Evolutionary conservation across 2,113 vertebrate genomes (phyloP).

Genomic region (Myrmecobius fasciatus): DNA sequence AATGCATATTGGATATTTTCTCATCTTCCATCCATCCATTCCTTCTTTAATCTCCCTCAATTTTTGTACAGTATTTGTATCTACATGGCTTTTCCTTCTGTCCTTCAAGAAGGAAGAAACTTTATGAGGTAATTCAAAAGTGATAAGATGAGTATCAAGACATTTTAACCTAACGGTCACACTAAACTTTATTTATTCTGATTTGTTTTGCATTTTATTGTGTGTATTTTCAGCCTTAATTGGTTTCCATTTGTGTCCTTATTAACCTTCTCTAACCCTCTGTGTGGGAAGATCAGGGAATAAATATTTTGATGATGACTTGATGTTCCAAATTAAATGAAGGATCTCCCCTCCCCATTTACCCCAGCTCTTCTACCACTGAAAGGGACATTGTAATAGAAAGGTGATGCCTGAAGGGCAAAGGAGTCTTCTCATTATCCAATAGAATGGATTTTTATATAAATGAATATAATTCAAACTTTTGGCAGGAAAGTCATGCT

Average conservation of each 20-base stretch:
- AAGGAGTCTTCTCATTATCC: conserved; percentile 1
- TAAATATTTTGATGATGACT: conserved; percentile 74
- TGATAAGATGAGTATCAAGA: conserved; percentile 43
- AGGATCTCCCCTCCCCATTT: conserved; percentile 64
- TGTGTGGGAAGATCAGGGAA: conserved; percentile 64
- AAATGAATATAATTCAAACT: conserved; percentile 39
- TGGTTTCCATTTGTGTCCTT: conserved; percentile 64
- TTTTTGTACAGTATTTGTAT: background rate
- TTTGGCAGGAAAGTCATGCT: background rate
- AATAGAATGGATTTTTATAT: conserved; percentile 35
- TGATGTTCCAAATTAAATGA: conserved; percentile 70
- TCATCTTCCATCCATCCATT: background rate
- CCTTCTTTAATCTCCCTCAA: background rate
- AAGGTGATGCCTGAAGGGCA: conserved; percentile 63
- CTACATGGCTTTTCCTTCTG: background rate
- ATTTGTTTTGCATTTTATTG: conserved; percentile 75
- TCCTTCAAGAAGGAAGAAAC: conserved; percentile 46
- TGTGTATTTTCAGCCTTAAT: conserved; percentile 72
- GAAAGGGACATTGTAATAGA: conserved; percentile 31
- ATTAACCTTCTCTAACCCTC: conserved; percentile 75
- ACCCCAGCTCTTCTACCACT: conserved; percentile 16
- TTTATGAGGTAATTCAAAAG: background rate
- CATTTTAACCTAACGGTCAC: conserved; percentile 61
- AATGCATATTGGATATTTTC: background rate
- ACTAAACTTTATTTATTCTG: conserved; percentile 75